Percentiles rank a stretch among this genome's conserved stretches.
Conservation (phyloP, 2,113 vertebrate genomes). For the Noturus placidus region DNA sequence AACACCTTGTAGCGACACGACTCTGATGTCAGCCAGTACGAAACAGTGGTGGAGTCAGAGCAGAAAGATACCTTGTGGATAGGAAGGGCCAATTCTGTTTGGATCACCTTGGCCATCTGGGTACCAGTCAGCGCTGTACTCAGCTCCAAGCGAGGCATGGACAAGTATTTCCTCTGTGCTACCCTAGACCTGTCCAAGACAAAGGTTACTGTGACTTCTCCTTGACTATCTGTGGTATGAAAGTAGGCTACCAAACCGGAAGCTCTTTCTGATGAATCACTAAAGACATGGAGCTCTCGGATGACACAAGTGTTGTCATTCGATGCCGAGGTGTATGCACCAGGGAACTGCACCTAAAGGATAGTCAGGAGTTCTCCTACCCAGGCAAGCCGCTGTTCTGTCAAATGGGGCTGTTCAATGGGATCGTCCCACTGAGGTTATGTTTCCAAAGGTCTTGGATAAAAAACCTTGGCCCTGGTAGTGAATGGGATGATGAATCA, state of each 20-base stretch:
- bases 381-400: not conserved
- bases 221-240: not conserved
- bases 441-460: too few species aligned
- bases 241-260: not conserved
- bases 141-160: not conserved
- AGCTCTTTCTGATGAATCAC: not conserved
- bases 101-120: not conserved
- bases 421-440: too few species aligned
- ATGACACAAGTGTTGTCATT: not conserved
- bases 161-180: not conserved
- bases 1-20: not conserved
- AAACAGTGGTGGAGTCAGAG: not conserved
- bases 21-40: not conserved
- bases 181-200: not conserved
- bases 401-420: not conserved
- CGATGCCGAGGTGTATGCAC: accelerated
- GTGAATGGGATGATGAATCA: too few species aligned
- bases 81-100: not conserved
- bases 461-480: too few species aligned
- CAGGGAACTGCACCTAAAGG: not conserved
- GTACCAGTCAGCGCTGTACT: not conserved
- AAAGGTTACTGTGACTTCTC: not conserved
- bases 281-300: not conserved
- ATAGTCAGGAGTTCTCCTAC: not conserved
- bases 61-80: not conserved